These are phyloP conservation scores for Blastobasis adustella DNA, from an alignment of 2,888 invertebrate species.

Conservation along the genomic window DNA sequence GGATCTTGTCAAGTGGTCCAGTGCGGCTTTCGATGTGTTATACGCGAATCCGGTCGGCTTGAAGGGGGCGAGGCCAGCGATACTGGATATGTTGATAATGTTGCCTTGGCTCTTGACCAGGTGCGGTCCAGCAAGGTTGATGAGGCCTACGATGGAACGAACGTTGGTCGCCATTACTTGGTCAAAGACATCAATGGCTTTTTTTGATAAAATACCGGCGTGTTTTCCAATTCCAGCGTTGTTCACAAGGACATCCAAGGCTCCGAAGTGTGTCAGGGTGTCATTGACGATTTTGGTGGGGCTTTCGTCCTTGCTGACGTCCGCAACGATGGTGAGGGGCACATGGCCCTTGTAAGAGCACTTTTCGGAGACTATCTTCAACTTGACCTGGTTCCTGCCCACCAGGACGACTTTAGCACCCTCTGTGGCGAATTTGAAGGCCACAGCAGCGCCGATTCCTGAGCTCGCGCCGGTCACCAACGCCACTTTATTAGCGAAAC, in stretches of 20 bases:
- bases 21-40: constrained; percentile 15
- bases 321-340: constrained; percentile 17
- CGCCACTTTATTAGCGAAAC: constrained; percentile 52
- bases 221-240: constrained; percentile 16
- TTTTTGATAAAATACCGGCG: constrained; percentile 8
- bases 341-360: constrained; percentile 10
- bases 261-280: constrained; percentile 17
- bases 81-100: constrained; percentile 18
- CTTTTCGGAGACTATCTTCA: constrained; percentile 14
- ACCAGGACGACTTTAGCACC: constrained; percentile 19
- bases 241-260: constrained; percentile 23
- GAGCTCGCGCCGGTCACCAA: constrained; percentile 77
- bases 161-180: constrained; percentile 18
- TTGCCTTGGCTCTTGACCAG: constrained; percentile 17
- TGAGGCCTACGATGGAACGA: constrained; percentile 15
- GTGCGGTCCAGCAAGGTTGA: constrained; percentile 16
- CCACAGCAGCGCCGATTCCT: constrained; percentile 78
- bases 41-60: constrained; percentile 49
- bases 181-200: constrained; percentile 15
- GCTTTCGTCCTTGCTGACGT: constrained; percentile 17
- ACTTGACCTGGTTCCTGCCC: constrained; percentile 19
- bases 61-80: constrained; percentile 6
- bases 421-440: constrained; percentile 63
- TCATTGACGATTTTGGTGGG: constrained; percentile 13
- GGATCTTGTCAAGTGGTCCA: constrained; percentile 21